A percentile compares a stretch with the other conserved stretches of the same genome.
phyloP scores from a whole-genome alignment of 2,113 vertebrate genomes.

The Brachypteracias leptosomus region DNA sequence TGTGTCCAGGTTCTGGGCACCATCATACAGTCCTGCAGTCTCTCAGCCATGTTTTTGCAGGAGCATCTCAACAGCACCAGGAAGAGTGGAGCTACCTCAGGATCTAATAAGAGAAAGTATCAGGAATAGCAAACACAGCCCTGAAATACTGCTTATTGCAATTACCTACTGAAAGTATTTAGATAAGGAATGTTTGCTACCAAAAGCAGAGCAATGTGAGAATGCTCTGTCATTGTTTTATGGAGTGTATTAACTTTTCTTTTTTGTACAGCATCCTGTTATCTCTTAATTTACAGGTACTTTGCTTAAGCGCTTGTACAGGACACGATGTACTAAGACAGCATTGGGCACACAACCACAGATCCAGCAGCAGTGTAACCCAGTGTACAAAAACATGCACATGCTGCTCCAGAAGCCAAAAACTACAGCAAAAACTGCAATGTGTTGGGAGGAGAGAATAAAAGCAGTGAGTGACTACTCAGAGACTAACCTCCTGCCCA shows the following conservation, averaged over 20 bases:
- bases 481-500: background rate
- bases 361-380: no score
- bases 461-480: background rate
- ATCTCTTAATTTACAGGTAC: background rate
- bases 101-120: background rate
- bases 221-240: background rate
- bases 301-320: background rate
- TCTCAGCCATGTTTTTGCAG: background rate
- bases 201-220: background rate
- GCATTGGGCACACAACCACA: no score
- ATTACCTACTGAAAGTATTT: background rate
- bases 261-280: background rate
- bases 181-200: background rate
- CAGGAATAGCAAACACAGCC: background rate
- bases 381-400: background rate
- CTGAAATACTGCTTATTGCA: background rate
- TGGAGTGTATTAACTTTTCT: background rate
- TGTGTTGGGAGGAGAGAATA: background rate
- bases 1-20: background rate
- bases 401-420: background rate
- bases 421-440: background rate
- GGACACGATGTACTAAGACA: background rate
- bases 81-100: background rate
- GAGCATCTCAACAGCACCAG: background rate
- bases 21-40: background rate